Base-by-base conservation (phyloP, 2,113 vertebrate genomes). In the Ptilonorhynchus violaceus region DNA sequence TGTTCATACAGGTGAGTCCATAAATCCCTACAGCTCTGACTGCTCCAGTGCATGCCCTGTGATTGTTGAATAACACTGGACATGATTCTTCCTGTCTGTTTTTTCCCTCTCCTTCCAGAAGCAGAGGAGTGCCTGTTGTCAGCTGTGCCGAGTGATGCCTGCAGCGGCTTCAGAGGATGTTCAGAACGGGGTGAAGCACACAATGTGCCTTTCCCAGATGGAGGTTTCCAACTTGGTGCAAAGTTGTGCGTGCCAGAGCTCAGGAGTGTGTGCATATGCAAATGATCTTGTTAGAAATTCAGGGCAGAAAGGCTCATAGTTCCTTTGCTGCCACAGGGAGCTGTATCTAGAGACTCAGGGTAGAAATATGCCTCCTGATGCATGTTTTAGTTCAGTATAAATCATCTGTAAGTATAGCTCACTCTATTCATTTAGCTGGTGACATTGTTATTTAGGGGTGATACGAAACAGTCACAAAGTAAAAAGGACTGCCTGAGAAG, bases 381-480 rank as follows among this genome's bases (percentile, higher is more conserved):
- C 7, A 77, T n/a, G 79, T 86, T 92, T 84, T 74, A 91, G 60
- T 39, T 95, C 72, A 50, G 41, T 35, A 74, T 91, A 96, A 93
- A 94, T 97, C 85, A 84, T 58, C 68, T 50, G 47, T 86, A 86
- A 73, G 88, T 81, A 50, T 16, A 66, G 76, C 55, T 77, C 55
- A 44, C 39, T 88, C 58, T 39, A 78, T 96, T 89, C 72, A 63
- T 96, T 92, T 93, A 95, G 64, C 83, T 50, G n/a, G 59, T 92
- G 86, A 80, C 89, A 91, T 19, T 58, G 30, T 93, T 95, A 89
- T 95, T 95, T 93, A 94, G 76, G 76, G 60, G 59, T 67, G 79
- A 77, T 91, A 74, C 0, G 1, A 47, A 84, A 33, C 68, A 88
- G 92, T 88, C 83, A 66, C 92, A 74, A 67, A 96, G 72, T 91